phyloP scores from a whole-genome alignment of 1,140 invertebrate species.

The Diorhabda elongata region DNA sequence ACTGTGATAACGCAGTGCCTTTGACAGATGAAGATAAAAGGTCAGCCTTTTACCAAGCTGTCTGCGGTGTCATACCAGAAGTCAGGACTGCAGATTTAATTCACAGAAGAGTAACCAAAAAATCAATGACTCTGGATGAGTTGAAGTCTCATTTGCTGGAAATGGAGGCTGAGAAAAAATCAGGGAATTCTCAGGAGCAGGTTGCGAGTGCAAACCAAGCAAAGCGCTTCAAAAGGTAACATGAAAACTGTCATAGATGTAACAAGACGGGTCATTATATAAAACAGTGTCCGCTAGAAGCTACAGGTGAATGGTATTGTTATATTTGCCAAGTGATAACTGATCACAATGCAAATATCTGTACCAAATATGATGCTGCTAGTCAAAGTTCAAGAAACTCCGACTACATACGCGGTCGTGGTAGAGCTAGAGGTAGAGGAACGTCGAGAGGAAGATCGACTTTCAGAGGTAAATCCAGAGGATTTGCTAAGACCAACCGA shows the following conservation, averaged over 20 bases:
- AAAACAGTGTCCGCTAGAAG: neutral
- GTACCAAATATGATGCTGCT: neutral
- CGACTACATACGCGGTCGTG: neutral
- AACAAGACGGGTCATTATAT: neutral
- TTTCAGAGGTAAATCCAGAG: neutral
- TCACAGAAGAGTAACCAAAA: neutral
- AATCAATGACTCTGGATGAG: neutral
- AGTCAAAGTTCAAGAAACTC: neutral
- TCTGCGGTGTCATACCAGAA: neutral
- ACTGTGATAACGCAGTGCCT: constrained; percentile 8
- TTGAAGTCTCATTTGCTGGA: neutral
- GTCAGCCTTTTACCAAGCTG: constrained; percentile 8
- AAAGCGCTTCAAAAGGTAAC: neutral
- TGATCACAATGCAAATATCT: neutral
- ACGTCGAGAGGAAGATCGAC: neutral
- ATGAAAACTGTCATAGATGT: neutral
- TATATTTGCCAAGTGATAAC: neutral
- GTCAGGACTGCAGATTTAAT: constrained; percentile 4
- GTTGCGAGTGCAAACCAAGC: constrained; percentile 2
- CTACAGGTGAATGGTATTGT: neutral
- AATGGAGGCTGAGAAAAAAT: constrained; percentile 3
- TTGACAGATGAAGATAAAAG: constrained; percentile 5
- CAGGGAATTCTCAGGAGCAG: neutral
- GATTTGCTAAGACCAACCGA: neutral
- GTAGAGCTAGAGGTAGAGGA: neutral